A percentile compares a stretch with the other conserved stretches of the same genome.
Conservation (phyloP, 2,797 vertebrate genomes). For the Leucoraja ocellata region DNA sequence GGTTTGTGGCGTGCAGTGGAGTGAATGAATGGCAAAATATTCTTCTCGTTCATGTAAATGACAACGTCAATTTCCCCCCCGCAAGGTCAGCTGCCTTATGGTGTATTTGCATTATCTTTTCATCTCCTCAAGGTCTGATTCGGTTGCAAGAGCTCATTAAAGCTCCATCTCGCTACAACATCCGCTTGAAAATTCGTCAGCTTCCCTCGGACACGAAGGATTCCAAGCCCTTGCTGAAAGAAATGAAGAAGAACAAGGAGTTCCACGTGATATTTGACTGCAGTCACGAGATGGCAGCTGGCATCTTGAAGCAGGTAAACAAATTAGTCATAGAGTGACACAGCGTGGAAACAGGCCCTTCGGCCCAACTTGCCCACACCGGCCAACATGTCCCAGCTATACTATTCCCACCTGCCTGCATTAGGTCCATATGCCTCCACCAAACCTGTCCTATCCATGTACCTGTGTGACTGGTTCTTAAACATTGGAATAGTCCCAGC, state of each 20-base stretch:
- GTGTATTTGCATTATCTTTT: constrained; percentile 45
- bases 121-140: constrained; percentile 74
- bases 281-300: constrained; percentile 91
- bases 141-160: constrained; percentile 96
- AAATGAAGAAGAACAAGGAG: constrained; percentile 95
- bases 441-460: no score
- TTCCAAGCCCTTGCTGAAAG: constrained; percentile 89
- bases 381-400: no score
- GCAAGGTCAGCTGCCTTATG: constrained; percentile 29
- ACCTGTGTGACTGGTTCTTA: no score
- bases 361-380: no score
- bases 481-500: no score
- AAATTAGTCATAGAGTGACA: not conserved
- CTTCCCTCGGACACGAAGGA: constrained; percentile 86
- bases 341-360: no score
- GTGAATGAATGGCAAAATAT: constrained; percentile 26
- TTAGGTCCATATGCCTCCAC: no score
- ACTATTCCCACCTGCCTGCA: no score
- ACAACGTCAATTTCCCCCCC: not conserved
- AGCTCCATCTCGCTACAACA: constrained; percentile 92
- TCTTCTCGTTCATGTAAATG: not conserved
- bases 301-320: constrained; percentile 89
- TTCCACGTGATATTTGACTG: constrained; percentile 97
- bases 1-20: not conserved
- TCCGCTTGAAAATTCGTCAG: constrained; percentile 92